Conservation (phyloP, 2,888 invertebrate species). For the Nomada goodeniana region DNA sequence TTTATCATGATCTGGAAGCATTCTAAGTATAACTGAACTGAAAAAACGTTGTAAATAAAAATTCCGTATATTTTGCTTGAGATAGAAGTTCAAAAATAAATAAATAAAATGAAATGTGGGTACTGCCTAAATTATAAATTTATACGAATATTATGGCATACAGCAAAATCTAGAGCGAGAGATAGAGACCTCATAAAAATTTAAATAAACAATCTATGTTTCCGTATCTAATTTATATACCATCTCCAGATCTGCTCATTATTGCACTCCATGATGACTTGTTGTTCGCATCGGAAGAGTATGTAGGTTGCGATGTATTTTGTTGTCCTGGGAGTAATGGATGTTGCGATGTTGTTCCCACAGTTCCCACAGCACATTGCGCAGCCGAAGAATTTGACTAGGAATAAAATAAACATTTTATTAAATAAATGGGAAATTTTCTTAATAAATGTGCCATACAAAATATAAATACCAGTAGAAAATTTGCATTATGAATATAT, state of each 20-base stretch:
- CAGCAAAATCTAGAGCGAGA: too few relatives aligned
- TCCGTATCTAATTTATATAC: slow-evolving; percentile 45
- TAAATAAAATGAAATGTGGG: too few relatives aligned
- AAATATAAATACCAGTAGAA: neutral
- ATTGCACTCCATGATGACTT: slow-evolving; percentile 84
- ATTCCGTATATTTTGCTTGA: too few relatives aligned
- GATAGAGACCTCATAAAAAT: too few relatives aligned
- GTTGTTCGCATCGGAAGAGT: slow-evolving; percentile 80
- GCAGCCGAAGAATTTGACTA: slow-evolving; percentile 81
- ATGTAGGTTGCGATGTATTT: slow-evolving; percentile 78
- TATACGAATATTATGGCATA: too few relatives aligned
- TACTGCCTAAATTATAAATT: too few relatives aligned
- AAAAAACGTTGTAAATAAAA: too few relatives aligned
- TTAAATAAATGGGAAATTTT: neutral
- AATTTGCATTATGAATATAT: neutral
- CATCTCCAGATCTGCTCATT: slow-evolving; percentile 84
- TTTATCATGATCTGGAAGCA: too few relatives aligned
- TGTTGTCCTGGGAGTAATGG: slow-evolving; percentile 81
- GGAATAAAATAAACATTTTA: slow-evolving; percentile 31
- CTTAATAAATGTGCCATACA: neutral
- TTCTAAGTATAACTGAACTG: too few relatives aligned
- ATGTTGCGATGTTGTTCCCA: slow-evolving; percentile 76
- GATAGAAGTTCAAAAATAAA: too few relatives aligned
- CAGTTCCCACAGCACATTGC: slow-evolving; percentile 81
- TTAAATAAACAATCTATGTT: too few relatives aligned